Evolutionary conservation across 2,888 invertebrate genomes (phyloP).

Genomic region (Rhamnusium bicolor): DNA sequence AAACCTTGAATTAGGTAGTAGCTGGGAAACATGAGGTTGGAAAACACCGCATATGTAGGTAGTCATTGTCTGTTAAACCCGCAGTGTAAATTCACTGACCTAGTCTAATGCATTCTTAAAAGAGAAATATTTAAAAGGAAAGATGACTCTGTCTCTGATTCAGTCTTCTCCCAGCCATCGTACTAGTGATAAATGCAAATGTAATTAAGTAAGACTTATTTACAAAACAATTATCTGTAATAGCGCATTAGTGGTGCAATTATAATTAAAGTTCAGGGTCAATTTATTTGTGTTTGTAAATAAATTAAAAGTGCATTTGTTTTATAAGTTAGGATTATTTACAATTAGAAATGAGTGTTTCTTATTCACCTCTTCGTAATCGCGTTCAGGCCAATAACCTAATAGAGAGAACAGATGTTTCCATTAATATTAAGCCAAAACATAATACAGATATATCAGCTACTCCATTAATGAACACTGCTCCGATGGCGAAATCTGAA

Average conservation of each 20-base stretch:
- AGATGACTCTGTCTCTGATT: neutral
- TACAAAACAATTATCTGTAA: neutral
- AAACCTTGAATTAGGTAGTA: constrained; percentile 27
- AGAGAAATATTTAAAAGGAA: neutral
- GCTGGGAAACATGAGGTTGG: constrained; percentile 13
- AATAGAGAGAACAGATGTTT: neutral
- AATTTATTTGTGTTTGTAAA: neutral
- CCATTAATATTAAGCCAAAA: neutral
- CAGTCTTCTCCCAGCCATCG: neutral
- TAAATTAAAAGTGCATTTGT: neutral
- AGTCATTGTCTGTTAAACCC: neutral
- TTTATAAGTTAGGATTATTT: neutral
- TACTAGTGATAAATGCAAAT: neutral
- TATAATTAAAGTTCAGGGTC: neutral
- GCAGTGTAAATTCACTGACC: neutral
- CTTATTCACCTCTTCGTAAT: constrained; percentile 31
- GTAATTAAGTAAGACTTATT: neutral
- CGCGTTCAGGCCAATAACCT: constrained; percentile 22
- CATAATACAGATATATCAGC: neutral
- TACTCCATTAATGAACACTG: constrained; percentile 47
- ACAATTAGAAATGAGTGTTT: constrained; percentile 34
- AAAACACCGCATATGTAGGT: constrained; percentile 1
- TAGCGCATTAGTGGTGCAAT: neutral
- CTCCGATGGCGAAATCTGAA: constrained; percentile 75
- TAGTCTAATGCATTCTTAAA: neutral